Conservation (phyloP, 2,113 vertebrate species). For the Hyperopisus bebe region DNA sequence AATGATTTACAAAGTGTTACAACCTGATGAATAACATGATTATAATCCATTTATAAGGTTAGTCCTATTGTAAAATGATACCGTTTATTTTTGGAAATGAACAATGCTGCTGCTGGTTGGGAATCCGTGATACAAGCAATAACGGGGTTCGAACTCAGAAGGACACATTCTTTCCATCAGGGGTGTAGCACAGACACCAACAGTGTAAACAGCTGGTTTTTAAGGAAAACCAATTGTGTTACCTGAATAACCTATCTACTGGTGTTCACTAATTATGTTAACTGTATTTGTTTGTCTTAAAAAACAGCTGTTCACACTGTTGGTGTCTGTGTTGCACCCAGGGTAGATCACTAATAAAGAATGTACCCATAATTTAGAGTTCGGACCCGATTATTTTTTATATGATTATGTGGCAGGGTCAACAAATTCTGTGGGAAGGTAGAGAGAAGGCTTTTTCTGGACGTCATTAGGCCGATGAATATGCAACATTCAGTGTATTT, state of each 20-base stretch:
- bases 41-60: background rate
- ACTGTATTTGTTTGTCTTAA: background rate
- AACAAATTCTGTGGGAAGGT: background rate
- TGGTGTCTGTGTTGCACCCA: background rate
- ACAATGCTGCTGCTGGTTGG: background rate
- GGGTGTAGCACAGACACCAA: background rate
- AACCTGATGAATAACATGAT: background rate
- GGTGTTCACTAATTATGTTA: background rate
- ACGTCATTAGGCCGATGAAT: background rate
- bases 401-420: background rate
- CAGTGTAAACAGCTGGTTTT: background rate
- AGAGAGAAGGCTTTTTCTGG: background rate
- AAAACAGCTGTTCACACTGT: background rate
- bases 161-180: background rate
- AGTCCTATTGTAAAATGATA: background rate
- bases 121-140: background rate
- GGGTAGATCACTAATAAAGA: background rate
- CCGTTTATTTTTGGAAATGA: background rate
- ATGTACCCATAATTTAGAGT: background rate
- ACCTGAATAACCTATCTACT: background rate
- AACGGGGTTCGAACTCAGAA: background rate
- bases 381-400: background rate
- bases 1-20: background rate
- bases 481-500: background rate
- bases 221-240: background rate